Base-by-base conservation (phyloP, 2,888 invertebrate genomes). In the Argyresthia goedartella region DNA sequence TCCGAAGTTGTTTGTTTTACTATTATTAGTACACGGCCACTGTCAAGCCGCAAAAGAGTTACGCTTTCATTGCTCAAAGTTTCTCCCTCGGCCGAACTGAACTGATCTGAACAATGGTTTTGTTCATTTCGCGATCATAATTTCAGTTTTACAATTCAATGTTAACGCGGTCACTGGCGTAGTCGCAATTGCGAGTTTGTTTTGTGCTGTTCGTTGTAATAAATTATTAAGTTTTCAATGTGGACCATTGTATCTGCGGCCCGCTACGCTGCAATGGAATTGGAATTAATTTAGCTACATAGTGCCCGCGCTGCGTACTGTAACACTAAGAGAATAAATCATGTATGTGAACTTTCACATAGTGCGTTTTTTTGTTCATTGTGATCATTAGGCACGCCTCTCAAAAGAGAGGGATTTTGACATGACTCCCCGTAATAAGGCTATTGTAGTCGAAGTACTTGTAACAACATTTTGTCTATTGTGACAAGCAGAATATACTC, bases 201-300 rank as follows among this genome's bases (percentile, higher is more conserved):
- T 74, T 74, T 72, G 71, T 71, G 70, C 66, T 57, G 15, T 25
- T 25, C 25, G 25, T 25, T 8, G 71, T 70, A 65, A 74, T 76
- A 73, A 75, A 76, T 76, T 75, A 72, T 69, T 72, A 76, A 76
- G 75, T 76, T 75, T 68, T 63, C 64, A 67, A 69, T 72, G 74
- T 66, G 65, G 65, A 73, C 74, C 73, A 42, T 60, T 58, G 59
- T 57, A 53, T 57, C 60, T 57, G 54, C 53, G 49, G 59, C 56
- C 25, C 46, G 13, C 44, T 44, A 14, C 25, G 25, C 25, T 25
- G 25, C 45, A 15, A 45, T 45, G 15, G 15, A 14, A 45, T 45
- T 45, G 45, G 45, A 45, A 45, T 45, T 45, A 14, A 45, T 14
- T 45, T 15, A 45, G n/a, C 15, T 45, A 15, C 45, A 45, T 14